Evolutionary conservation across 1,140 invertebrate genomes (phyloP).

Genomic region (Lucilia cuprina): DNA sequence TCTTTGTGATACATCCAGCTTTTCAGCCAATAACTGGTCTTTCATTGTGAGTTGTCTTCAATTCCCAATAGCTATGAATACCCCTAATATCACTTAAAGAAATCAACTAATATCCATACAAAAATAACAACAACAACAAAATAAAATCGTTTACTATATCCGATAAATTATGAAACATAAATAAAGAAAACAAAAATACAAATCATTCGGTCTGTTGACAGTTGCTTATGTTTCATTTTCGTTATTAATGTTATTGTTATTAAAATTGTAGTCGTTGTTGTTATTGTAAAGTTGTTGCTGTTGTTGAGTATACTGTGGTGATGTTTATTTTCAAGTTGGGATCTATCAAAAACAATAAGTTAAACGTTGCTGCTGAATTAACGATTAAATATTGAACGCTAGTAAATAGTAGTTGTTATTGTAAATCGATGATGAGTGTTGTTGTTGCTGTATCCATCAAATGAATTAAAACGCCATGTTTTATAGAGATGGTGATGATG

Average conservation of each 20-base stretch:
- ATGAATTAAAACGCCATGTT: slow-evolving; percentile 21
- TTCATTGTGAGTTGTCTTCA: too few relatives aligned
- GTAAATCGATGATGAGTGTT: neutral
- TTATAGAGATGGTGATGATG: neutral
- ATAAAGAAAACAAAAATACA: slow-evolving; percentile 9
- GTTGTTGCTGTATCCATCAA: slow-evolving; percentile 1
- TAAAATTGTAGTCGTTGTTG: neutral
- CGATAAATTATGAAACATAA: slow-evolving; percentile 2
- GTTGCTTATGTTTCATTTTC: slow-evolving; percentile 11
- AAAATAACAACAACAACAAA: neutral
- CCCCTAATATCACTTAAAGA: neutral
- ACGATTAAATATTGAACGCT: too few relatives aligned
- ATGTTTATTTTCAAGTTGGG: neutral
- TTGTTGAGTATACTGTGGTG: neutral
- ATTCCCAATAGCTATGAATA: neutral
- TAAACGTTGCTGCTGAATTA: neutral
- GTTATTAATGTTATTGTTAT: neutral
- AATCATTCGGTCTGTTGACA: slow-evolving; percentile 5
- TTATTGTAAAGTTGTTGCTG: neutral
- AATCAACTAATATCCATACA: neutral
- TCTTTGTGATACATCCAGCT: too few relatives aligned
- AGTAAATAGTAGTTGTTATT: too few relatives aligned
- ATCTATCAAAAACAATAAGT: neutral
- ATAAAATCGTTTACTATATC: neutral
- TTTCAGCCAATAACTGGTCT: too few relatives aligned